Evolutionary conservation across 2,113 vertebrate species (phyloP).

Genomic region (Hippoglossus stenolepis): DNA sequence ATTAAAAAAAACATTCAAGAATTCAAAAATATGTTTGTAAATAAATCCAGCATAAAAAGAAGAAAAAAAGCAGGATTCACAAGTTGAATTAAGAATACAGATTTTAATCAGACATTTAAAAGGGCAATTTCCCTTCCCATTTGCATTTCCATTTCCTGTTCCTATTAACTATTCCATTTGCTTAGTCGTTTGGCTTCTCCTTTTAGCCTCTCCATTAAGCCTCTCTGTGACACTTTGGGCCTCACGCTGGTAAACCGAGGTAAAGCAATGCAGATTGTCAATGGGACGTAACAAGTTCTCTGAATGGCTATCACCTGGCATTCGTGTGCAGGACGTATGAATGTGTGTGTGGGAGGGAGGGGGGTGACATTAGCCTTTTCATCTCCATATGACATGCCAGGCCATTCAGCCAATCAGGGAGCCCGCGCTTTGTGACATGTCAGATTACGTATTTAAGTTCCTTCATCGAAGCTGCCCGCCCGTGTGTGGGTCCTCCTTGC

Average conservation of each 20-base stretch:
- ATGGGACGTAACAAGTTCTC: background rate
- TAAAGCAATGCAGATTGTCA: background rate
- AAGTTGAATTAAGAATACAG: background rate
- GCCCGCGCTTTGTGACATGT: background rate
- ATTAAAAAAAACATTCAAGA: background rate
- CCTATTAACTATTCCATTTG: conserved; percentile 4
- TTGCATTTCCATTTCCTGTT: conserved; percentile 10
- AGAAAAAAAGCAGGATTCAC: background rate
- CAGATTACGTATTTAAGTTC: background rate
- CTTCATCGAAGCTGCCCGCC: background rate
- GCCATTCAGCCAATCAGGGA: background rate
- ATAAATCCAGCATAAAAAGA: background rate
- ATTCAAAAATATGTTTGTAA: background rate
- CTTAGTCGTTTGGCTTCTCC: background rate
- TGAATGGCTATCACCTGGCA: background rate
- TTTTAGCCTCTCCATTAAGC: background rate
- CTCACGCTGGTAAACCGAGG: background rate
- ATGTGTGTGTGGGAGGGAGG: background rate
- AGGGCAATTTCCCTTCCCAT: background rate
- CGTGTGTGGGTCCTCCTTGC: background rate
- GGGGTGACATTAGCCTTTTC: background rate
- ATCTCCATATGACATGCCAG: background rate
- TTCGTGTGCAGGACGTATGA: background rate
- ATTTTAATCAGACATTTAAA: background rate
- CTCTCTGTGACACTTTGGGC: background rate